phyloP scores from a whole-genome alignment of 1,140 invertebrate species.

The Schlechtendalia chinensis region DNA sequence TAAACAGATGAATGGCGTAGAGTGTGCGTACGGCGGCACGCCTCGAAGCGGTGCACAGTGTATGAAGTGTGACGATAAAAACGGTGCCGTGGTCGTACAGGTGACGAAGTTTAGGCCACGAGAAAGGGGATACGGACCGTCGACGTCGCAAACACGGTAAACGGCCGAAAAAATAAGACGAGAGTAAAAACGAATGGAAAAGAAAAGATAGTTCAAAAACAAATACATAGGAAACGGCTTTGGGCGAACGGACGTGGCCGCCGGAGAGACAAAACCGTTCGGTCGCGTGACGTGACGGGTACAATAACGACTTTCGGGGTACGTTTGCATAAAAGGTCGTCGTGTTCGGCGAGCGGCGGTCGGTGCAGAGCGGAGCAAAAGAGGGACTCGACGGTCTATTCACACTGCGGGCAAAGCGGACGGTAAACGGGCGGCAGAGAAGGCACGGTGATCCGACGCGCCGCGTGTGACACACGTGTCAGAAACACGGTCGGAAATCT shows the following conservation, averaged over 20 bases:
- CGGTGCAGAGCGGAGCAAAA: neutral
- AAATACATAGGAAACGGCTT: constrained; percentile 5
- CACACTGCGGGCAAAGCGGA: neutral
- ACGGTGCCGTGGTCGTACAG: neutral
- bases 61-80: neutral
- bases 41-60: too few relatives aligned
- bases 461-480: constrained; percentile 45
- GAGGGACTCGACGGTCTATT: constrained; percentile 20
- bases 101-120: neutral
- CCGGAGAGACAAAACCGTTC: constrained; percentile 24
- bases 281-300: constrained; percentile 23
- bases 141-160: neutral
- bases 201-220: constrained; percentile 8
- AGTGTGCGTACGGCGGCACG: too few relatives aligned
- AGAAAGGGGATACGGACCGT: neutral
- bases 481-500: constrained; percentile 47
- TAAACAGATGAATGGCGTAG: too few relatives aligned
- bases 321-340: constrained; percentile 46
- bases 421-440: neutral
- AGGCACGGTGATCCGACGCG: constrained; percentile 13
- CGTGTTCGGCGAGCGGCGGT: neutral
- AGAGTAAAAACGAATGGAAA: neutral
- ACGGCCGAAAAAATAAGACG: neutral
- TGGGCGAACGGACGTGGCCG: neutral
- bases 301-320: constrained; percentile 9